Conservation (phyloP, 2,888 invertebrate species). For the Apodemia zela region DNA sequence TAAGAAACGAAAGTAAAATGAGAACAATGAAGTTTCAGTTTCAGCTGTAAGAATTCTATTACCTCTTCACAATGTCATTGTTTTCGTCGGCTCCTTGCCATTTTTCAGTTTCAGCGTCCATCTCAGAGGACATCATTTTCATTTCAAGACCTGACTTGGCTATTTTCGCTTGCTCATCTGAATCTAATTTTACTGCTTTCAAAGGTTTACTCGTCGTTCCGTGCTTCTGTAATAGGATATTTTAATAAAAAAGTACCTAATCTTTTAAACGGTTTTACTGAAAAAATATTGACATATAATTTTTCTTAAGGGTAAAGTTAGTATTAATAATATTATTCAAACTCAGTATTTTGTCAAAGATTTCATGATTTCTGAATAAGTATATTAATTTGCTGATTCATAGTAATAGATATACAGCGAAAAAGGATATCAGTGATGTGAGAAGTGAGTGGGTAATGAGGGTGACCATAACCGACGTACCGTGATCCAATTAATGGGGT, state of each 20-base stretch:
- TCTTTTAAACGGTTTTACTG: background rate
- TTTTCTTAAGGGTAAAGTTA: too few species aligned
- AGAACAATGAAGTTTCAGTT: slow-evolving; percentile 1
- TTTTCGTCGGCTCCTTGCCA: slow-evolving; percentile 93
- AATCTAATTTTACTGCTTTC: slow-evolving; percentile 93
- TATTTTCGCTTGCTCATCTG: slow-evolving; percentile 98
- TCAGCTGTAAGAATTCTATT: slow-evolving; percentile 20
- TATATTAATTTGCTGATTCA: too few species aligned
- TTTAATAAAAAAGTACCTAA: slow-evolving; percentile 7
- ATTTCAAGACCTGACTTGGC: slow-evolving; percentile 98
- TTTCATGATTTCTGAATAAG: too few species aligned
- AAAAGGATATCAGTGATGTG: too few species aligned
- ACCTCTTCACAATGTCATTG: slow-evolving; percentile 87
- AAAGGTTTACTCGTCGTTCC: slow-evolving; percentile 96
- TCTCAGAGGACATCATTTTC: slow-evolving; percentile 96
- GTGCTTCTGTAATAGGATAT: slow-evolving; percentile 88
- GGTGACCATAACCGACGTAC: too few species aligned
- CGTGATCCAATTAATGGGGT: too few species aligned
- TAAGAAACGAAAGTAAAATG: background rate
- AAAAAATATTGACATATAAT: too few species aligned
- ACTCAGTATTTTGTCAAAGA: too few species aligned
- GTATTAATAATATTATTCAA: too few species aligned
- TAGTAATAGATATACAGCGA: too few species aligned
- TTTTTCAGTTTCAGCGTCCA: slow-evolving; percentile 97
- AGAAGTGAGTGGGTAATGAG: too few species aligned